phyloP scores from a whole-genome alignment of 2,113 vertebrate species.

The Limnothrissa miodon region DNA sequence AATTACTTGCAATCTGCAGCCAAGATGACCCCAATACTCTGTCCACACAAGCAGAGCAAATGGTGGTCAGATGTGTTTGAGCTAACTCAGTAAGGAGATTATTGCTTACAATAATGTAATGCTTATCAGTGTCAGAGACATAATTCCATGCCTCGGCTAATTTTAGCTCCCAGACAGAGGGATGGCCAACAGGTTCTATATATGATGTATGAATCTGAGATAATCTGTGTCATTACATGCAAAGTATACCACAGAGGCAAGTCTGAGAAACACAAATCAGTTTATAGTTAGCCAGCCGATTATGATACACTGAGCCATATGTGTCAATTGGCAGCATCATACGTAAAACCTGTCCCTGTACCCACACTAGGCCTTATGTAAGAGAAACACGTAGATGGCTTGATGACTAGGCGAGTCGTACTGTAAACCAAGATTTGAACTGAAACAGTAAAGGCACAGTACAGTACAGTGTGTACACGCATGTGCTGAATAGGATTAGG shows the following conservation, averaged over 20 bases:
- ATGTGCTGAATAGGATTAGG: neutral
- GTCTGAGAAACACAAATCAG: constrained; percentile 4
- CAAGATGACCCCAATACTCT: constrained; percentile 14
- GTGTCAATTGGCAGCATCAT: neutral
- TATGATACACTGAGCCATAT: constrained; percentile 1
- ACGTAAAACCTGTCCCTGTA: constrained; percentile 13
- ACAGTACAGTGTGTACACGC: neutral
- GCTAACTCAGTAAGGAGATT: constrained; percentile 65
- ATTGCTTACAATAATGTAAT: constrained; percentile 59
- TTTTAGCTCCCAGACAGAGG: constrained; percentile 46
- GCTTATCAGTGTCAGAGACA: constrained; percentile 57
- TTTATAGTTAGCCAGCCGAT: neutral
- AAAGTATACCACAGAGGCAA: neutral
- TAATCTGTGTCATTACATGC: constrained; percentile 14
- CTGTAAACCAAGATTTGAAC: neutral
- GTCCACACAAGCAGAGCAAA: constrained; percentile 32
- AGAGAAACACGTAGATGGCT: neutral
- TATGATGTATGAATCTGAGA: constrained; percentile 33
- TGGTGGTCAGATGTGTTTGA: constrained; percentile 39
- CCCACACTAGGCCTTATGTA: constrained; percentile 20
- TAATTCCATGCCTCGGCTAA: constrained; percentile 55
- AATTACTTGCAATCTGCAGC: constrained; percentile 25
- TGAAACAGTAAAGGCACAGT: neutral
- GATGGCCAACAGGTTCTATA: constrained; percentile 20
- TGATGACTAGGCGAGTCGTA: neutral